A percentile compares a stretch with the other conserved stretches of the same genome.
phyloP scores from a whole-genome alignment of 2,113 vertebrate species.

The Myotis yumanensis region DNA sequence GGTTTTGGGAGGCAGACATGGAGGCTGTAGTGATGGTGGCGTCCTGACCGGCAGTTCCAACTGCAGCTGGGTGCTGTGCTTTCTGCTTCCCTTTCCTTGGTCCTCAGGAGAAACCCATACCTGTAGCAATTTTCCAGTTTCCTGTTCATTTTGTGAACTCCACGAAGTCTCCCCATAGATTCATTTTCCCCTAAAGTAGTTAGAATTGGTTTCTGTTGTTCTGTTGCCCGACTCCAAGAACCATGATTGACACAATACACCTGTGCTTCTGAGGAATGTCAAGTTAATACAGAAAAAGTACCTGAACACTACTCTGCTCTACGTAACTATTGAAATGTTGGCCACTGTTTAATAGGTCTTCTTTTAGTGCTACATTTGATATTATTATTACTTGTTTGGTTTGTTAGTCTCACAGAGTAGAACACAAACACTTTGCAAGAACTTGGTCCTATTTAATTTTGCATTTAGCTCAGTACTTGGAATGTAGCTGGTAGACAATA shows the following conservation, averaged over 20 bases:
- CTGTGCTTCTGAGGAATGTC: neutral
- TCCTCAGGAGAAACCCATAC: neutral
- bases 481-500: neutral
- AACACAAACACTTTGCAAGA: neutral
- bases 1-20: neutral
- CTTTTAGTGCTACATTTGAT: neutral
- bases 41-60: neutral
- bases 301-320: neutral
- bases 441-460: slow-evolving; percentile 1
- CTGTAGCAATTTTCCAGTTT: neutral
- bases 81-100: neutral
- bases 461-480: neutral
- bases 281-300: neutral
- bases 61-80: neutral
- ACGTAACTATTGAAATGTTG: neutral
- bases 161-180: neutral
- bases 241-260: neutral
- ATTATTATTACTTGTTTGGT: neutral
- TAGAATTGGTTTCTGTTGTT: neutral
- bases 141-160: neutral
- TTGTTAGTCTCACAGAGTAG: neutral
- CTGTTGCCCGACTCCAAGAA: neutral
- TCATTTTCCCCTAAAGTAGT: neutral
- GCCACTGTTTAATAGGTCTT: neutral
- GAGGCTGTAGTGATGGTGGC: no score